phyloP scores from a whole-genome alignment of 2,888 invertebrate species.

The Ashinkailepas kermadecensis region DNA sequence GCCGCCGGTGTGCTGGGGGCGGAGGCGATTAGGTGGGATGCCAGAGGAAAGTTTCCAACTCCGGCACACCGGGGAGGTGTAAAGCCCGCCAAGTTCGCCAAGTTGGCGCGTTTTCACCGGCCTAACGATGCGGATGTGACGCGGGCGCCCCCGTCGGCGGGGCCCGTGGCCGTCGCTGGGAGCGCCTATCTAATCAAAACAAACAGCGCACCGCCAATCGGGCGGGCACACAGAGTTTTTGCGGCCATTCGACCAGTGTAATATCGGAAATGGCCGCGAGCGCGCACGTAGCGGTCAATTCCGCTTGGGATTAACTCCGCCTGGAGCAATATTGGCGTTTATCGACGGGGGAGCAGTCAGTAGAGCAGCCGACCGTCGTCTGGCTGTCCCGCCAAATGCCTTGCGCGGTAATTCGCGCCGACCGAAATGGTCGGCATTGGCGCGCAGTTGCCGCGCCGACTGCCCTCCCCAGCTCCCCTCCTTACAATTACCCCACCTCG shows the following conservation, averaged over 20 bases:
- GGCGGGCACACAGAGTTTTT: background rate
- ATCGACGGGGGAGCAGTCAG: background rate
- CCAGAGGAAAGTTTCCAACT: background rate
- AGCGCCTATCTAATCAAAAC: constrained; percentile 13
- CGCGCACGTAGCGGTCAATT: background rate
- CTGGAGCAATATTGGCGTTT: background rate
- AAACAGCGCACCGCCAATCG: background rate
- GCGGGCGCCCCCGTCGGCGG: no score
- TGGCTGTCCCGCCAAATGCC: background rate
- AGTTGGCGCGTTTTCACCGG: no score
- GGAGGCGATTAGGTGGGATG: background rate
- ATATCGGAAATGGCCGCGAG: constrained; percentile 1
- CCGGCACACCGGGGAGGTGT: background rate
- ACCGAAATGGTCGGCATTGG: background rate
- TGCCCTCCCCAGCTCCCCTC: background rate
- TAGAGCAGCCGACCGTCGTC: background rate
- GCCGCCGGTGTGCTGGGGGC: no score
- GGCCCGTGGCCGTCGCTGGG: no score
- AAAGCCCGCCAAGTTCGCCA: background rate
- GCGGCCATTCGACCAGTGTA: background rate
- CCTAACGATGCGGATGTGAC: no score
- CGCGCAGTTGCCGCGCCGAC: background rate
- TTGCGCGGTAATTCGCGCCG: background rate
- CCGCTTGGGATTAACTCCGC: background rate
- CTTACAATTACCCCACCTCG: background rate